Evolutionary conservation across 92 coral and sea anemone genomes (phyloP), one percentile per base, ranked within the genome.

Genomic region (Parazoanthus atlanticus): DNA sequence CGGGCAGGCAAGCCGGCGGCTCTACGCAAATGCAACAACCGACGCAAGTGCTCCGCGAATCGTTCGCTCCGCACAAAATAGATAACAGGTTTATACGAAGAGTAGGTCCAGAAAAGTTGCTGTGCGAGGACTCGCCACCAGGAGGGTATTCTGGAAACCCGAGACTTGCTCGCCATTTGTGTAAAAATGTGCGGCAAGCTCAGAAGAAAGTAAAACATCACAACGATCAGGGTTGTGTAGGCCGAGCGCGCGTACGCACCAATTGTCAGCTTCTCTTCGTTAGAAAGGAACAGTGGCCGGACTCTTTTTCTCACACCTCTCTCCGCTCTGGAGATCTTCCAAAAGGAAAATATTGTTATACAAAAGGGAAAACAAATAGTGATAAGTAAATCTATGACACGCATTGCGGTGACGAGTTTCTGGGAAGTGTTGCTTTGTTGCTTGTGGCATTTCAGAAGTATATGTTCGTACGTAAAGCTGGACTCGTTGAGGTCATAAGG

Each of bases 41-140:
- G 78, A 34, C 78, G 41, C 11, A 34, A 17, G 78, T 74, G 78
- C 32, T 74, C 41, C 46, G n/a, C 78, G 29, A 74, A 74, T 34
- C 78, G 78, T 33, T 74, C 78, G 46, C 78, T 74, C 43, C 47
- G 46, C 38, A 74, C 1, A 74, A 74, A 3, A 33, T 74, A 74
- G 29, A 74, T 74, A 33, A 74, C 43, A 1, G 78, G 78, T 19
- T 74, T 74, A 2, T 7, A 19, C 1, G 78, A 33, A 17, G 41
- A 33, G n/a, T 33, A 74, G 8, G 78, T 13, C 78, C 78, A 74
- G 78, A 74, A 74, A 32, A 74, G 26, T 38, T 74, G 78, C 28
- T 74, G 78, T 17, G 78, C 78, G 32, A 74, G 41, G 5, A 74
- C 78, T 33, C 78, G 38, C 78, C 78, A 74, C 78, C 78, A 74